phyloP scores from a whole-genome alignment of 2,888 invertebrate species.

The Platycheirus rosarum region DNA sequence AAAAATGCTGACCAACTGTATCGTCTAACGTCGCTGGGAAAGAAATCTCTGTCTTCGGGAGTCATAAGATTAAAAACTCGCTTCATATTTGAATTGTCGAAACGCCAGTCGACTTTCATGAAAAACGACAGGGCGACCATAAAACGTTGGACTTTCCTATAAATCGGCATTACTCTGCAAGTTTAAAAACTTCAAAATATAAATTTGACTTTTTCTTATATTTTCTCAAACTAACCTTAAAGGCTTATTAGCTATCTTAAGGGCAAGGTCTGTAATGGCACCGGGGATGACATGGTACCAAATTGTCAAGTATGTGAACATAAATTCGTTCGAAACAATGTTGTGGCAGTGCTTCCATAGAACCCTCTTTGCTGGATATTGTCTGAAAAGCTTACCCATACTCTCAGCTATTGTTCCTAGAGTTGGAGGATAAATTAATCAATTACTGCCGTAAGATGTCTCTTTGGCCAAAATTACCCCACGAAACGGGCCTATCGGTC shows the following conservation, averaged over 20 bases:
- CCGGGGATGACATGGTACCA: conserved; percentile 76
- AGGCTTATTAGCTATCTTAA: conserved; percentile 52
- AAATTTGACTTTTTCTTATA: too few species aligned
- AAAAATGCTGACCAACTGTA: conserved; percentile 58
- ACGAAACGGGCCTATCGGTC: conserved; percentile 68
- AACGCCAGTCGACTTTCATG: conserved; percentile 68
- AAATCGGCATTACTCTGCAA: conserved; percentile 75
- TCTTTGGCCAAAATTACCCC: conserved; percentile 59
- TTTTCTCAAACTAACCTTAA: conserved; percentile 27
- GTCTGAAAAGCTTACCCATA: conserved; percentile 11
- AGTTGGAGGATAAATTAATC: background rate
- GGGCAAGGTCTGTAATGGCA: conserved; percentile 60
- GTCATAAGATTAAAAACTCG: conserved; percentile 73
- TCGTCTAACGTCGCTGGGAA: conserved; percentile 74
- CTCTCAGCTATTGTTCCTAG: conserved; percentile 48
- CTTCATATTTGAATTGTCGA: conserved; percentile 75
- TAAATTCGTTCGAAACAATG: conserved; percentile 53
- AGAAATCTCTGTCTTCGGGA: conserved; percentile 73
- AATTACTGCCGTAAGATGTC: too few species aligned
- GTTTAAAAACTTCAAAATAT: too few species aligned
- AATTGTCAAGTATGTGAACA: conserved; percentile 70
- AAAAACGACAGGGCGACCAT: conserved; percentile 72
- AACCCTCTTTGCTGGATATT: conserved; percentile 55
- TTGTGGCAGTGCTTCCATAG: conserved; percentile 74
- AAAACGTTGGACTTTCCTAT: conserved; percentile 74